Base-by-base conservation (phyloP, 2,888 invertebrate genomes). In the Monochamus alternatus region DNA sequence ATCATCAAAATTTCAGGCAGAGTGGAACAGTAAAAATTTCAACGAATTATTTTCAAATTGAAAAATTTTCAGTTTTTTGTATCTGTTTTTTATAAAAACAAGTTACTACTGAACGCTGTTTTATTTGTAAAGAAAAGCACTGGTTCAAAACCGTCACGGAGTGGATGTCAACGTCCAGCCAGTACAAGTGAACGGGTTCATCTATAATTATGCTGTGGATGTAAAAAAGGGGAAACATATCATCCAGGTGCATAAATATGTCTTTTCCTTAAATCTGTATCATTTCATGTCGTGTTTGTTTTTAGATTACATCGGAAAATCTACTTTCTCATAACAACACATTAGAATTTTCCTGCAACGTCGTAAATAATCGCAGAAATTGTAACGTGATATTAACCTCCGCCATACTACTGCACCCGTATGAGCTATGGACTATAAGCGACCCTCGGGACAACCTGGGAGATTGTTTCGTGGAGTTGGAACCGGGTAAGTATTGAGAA, bases 111-210 rank as follows among this genome's bases (percentile, higher is more conserved):
- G 38, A 38, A 38, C 38, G 38, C 4, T 38, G 38, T 38, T 38
- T 38, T 38, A 5, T 38, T 38, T 38, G 7, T 38, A 81, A 70
- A 86, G 86, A 47, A 79, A 82, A 76, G 70, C 82, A 5, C 68
- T 84, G 12, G 79, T 81, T 5, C 81, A 80, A 66, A 78, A 85
- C 73, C 78, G 84, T 12, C 77, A 85, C 76, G 86, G 85, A 32
- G 75, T 85, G 10, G 77, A 78, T 38, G 63, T 86, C 22, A 38
- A 70, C 8, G 76, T 83, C 8, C 9, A 69, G 43, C 75, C 80
- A n/a, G 62, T 72, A 43, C 70, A 65, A 12, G 32, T 31, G 38
- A 76, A 78, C 62, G 78, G 77, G 5, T 59, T 68, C 43, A 22
- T 8, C 3, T 79, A 77, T 30, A 76, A 76, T 55, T 76, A 72